Conservation (phyloP, 2,888 invertebrate species). For the Drosophila recens region DNA sequence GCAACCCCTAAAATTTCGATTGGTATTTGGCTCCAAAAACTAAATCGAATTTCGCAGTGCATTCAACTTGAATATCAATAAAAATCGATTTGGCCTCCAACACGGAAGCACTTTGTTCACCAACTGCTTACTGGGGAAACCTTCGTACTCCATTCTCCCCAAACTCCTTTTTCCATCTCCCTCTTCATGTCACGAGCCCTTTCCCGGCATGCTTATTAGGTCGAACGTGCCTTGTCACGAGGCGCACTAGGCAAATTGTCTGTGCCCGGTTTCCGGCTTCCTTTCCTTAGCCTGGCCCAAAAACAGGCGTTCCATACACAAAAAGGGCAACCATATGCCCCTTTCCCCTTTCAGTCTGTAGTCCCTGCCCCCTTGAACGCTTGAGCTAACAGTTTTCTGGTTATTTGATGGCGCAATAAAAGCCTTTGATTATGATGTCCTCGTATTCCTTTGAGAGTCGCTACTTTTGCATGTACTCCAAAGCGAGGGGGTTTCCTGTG, state of each 20-base stretch:
- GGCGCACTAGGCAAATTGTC: constrained; percentile 59
- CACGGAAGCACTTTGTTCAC: constrained; percentile 61
- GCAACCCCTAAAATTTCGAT: constrained; percentile 31
- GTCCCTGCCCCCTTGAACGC: constrained; percentile 22
- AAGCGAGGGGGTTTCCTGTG: constrained; percentile 16
- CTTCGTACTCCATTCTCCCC: constrained; percentile 1
- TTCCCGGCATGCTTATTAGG: constrained; percentile 65
- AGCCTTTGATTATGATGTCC: constrained; percentile 74
- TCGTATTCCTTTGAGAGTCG: constrained; percentile 63
- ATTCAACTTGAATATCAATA: constrained; percentile 75
- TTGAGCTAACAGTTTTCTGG: constrained; percentile 67
- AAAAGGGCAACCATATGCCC: constrained; percentile 39
- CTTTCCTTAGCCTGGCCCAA: constrained; percentile 53
- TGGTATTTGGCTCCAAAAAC: constrained; percentile 29
- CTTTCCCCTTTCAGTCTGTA: neutral
- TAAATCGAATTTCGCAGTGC: constrained; percentile 57
- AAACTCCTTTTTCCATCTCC: no score
- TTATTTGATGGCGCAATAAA: constrained; percentile 73
- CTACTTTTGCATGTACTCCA: constrained; percentile 37
- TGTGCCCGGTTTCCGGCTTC: constrained; percentile 55
- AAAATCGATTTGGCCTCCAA: constrained; percentile 73
- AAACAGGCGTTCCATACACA: constrained; percentile 24
- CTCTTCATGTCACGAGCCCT: neutral
- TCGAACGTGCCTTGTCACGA: constrained; percentile 73
- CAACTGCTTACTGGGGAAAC: constrained; percentile 12